A percentile compares a stretch with the other conserved stretches of the same genome.
phyloP scores from a whole-genome alignment of 1,140 invertebrate genomes.

The Mesaphorura yosii region DNA sequence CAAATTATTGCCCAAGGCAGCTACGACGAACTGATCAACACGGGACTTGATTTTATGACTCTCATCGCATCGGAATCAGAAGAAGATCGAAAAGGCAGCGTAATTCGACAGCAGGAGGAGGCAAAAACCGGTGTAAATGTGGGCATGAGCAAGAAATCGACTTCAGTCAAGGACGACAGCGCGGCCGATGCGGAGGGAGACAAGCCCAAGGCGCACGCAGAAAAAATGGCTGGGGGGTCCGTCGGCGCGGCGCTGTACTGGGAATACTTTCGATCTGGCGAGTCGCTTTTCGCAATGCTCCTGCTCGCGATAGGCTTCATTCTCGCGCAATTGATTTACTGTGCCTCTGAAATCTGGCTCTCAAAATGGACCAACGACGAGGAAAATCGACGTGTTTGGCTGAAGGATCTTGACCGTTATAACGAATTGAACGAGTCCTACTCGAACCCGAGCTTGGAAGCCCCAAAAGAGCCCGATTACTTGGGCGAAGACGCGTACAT shows the following conservation, averaged over 20 bases:
- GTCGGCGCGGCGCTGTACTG: constrained; percentile 17
- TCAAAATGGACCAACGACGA: too few species aligned
- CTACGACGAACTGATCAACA: constrained; percentile 44
- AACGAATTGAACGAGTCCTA: too few species aligned
- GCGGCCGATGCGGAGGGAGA: constrained; percentile 3
- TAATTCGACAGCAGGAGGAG: too few species aligned
- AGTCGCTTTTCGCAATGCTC: constrained; percentile 10
- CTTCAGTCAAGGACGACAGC: background rate
- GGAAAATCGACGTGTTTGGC: too few species aligned
- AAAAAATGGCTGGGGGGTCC: constrained; percentile 24
- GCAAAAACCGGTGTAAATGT: background rate
- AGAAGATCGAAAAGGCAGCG: constrained; percentile 10
- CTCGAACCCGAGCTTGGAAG: background rate
- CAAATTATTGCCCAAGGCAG: constrained; percentile 44
- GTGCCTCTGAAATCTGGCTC: constrained; percentile 20
- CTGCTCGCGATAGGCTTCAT: constrained; percentile 12
- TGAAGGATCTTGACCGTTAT: too few species aligned
- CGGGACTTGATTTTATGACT: constrained; percentile 53
- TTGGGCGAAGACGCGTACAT: constrained; percentile 8
- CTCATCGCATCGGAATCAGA: constrained; percentile 40
- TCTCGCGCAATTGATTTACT: constrained; percentile 10
- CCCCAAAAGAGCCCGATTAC: background rate
- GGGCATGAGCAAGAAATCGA: too few species aligned
- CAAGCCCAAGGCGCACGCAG: constrained; percentile 11
- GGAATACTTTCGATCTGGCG: constrained; percentile 18